Evolutionary conservation across 2,797 vertebrate species (phyloP).

Genomic region (Heterohyrax brucei): DNA sequence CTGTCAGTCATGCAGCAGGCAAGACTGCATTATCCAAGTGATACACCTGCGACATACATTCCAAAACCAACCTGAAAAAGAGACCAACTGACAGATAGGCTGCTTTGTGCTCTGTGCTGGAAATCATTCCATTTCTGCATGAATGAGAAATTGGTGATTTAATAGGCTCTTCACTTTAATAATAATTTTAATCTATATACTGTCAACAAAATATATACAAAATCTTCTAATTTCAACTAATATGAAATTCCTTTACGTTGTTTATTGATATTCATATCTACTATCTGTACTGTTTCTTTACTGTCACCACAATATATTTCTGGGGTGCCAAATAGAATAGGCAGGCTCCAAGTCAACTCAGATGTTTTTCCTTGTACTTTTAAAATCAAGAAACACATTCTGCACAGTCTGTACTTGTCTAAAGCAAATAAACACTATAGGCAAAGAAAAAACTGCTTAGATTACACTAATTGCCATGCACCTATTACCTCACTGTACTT

Average conservation of each 20-base stretch:
- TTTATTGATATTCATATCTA: slow-evolving; percentile 70
- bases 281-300: slow-evolving; percentile 66
- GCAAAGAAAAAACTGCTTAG: neutral
- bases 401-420: slow-evolving; percentile 12
- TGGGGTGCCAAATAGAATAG: neutral
- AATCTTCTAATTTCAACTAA: slow-evolving; percentile 77
- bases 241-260: slow-evolving; percentile 53
- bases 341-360: slow-evolving; percentile 18
- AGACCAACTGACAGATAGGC: slow-evolving; percentile 58
- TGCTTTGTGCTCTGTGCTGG: neutral
- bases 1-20: neutral
- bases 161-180: slow-evolving; percentile 60
- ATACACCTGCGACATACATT: neutral
- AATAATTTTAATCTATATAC: slow-evolving; percentile 59
- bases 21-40: slow-evolving; percentile 32
- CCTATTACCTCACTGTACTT: neutral
- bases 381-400: slow-evolving; percentile 48
- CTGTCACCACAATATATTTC: slow-evolving; percentile 57
- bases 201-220: slow-evolving; percentile 70
- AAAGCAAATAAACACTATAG: slow-evolving; percentile 26
- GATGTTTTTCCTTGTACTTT: neutral
- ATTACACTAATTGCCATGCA: neutral
- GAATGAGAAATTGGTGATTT: slow-evolving; percentile 64
- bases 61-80: slow-evolving; percentile 70
- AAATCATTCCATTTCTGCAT: slow-evolving; percentile 69